Base-by-base conservation (phyloP, 2,888 invertebrate species). In the Agonopterix arenella region DNA sequence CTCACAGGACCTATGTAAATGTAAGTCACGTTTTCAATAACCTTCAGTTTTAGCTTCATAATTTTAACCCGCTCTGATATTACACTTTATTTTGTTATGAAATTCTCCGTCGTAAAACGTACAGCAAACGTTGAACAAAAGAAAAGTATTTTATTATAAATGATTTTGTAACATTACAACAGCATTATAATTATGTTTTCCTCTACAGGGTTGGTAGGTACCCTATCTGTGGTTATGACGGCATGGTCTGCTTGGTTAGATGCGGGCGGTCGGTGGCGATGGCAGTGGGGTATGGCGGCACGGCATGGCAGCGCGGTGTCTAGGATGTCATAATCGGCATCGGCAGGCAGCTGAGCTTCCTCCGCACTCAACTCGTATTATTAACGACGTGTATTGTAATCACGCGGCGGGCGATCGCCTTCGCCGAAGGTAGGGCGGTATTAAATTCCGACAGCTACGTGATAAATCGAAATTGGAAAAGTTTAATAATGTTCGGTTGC, bases 391-490 rank as follows among this genome's bases (percentile, higher is more conserved):
- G 88, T 89, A 88, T 89, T 89, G 89, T 88, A 88, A 88, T 88
- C 84, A 86, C 84, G 88, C 86, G 86, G 88, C 84, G 79, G 85
- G 86, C 86, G 85, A 86, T 86, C 88, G 88, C 84, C 88, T 85
- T 77, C 85, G 82, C 78, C 80, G 86, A 89, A 89, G 89, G 88
- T 89, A 85, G 86, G 88, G 88, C 84, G 89, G 89, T 89, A 89
- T 89, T 89, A 89, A 89, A 89, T 89, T 89, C 89, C 89, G 89
- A 89, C 89, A 89, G 88, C 89, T 89, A 89, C 89, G 89, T 89
- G 89, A 89, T 89, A 89, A 89, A 89, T 89, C 89, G 89, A 89
- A 89, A 89, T 89, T 89, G 89, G 89, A 89, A 89, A 89, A 89
- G 89, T 89, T 89, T 89, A 89, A 89, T 89, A 89, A 89, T 89